A percentile compares a stretch with the other conserved stretches of the same genome.
Conservation (phyloP, 2,797 vertebrate species). For the Enteromius trimaculatus region DNA sequence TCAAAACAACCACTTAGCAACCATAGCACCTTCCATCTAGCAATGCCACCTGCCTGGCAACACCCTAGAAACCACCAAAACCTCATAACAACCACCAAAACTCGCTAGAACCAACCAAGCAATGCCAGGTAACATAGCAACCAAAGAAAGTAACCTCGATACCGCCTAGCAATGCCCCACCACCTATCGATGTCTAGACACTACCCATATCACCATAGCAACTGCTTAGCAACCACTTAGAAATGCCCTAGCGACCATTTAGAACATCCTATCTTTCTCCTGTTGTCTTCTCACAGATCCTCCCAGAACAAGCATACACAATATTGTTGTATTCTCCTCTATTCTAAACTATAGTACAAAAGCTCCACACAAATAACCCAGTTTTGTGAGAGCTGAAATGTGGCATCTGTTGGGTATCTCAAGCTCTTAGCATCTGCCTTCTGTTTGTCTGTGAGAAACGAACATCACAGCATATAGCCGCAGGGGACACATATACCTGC, state of each 20-base stretch:
- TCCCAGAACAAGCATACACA: not conserved
- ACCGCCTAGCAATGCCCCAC: not conserved
- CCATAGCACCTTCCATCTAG: too few species aligned
- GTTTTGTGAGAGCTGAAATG: not conserved
- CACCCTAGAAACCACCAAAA: not conserved
- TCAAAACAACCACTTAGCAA: not conserved
- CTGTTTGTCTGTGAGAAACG: conserved; percentile 30
- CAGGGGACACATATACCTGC: conserved; percentile 25
- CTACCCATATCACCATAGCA: not conserved
- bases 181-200: not conserved
- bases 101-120: not conserved
- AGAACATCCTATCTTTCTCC: not conserved
- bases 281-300: not conserved
- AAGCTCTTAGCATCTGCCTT: conserved; percentile 14
- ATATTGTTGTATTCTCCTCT: not conserved
- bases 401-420: conserved; percentile 17
- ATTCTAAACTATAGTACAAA: not conserved
- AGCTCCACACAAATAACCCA: not conserved
- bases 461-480: conserved; percentile 19
- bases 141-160: not conserved
- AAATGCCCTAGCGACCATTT: not conserved
- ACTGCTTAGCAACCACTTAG: not conserved
- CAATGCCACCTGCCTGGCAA: not conserved
- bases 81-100: not conserved
- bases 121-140: not conserved